Percentiles rank a stretch among this genome's conserved stretches.
phyloP scores from a whole-genome alignment of 64 coral and sea anemone genomes.

The Porites australiensis region DNA sequence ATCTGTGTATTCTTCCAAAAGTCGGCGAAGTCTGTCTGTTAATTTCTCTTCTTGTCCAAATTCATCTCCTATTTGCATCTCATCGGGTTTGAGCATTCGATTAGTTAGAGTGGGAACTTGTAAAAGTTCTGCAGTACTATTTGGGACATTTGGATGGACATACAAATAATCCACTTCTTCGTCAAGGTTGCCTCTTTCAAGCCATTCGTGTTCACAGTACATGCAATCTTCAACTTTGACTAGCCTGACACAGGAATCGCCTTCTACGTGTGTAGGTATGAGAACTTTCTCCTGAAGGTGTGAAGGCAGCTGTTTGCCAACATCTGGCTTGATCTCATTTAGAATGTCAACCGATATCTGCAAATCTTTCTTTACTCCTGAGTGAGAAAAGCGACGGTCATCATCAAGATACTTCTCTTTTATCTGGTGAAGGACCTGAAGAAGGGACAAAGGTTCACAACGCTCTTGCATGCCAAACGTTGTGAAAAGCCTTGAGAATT shows the following conservation, averaged over 20 bases:
- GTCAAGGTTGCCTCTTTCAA: conserved; percentile 69
- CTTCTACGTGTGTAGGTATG: conserved; percentile 70
- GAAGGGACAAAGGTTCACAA: conserved; percentile 36
- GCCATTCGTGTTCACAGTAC: conserved; percentile 83
- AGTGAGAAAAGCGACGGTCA: too few relatives aligned
- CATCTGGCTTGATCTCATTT: conserved; percentile 59
- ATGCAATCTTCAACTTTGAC: conserved; percentile 72
- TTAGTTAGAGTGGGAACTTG: conserved; percentile 72
- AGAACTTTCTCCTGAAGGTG: conserved; percentile 52
- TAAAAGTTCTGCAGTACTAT: conserved; percentile 69
- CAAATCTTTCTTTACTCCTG: conserved; percentile 68
- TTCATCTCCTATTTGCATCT: conserved; percentile 75
- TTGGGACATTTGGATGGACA: conserved; percentile 78
- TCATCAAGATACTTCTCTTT: conserved; percentile 53
- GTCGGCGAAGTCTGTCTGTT: conserved; percentile 60
- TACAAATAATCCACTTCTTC: conserved; percentile 60
- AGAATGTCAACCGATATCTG: conserved; percentile 69
- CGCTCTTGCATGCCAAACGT: conserved; percentile 51
- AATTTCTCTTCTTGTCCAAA: conserved; percentile 87
- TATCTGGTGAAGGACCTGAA: conserved; percentile 66
- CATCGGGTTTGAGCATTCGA: conserved; percentile 79
- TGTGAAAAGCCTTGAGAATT: conserved; percentile 30
- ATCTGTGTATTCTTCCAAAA: conserved; percentile 85
- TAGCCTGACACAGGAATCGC: conserved; percentile 38
- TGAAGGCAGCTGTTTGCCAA: neutral